phyloP scores from a whole-genome alignment of 1,140 invertebrate species.

The Ceratoteleas bidentatus region DNA sequence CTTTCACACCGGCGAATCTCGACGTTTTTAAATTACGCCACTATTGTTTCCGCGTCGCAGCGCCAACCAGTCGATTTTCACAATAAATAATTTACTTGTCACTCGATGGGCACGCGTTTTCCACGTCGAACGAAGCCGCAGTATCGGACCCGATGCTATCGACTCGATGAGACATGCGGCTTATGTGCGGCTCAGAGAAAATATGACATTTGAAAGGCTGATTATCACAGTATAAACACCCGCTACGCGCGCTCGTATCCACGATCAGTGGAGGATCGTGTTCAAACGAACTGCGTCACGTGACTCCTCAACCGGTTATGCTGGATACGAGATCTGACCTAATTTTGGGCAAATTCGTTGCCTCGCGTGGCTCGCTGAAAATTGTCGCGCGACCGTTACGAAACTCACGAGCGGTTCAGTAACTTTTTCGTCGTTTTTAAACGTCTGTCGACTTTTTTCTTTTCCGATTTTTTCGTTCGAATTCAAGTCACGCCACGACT shows the following conservation, averaged over 20 bases:
- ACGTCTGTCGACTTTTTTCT: too few species aligned
- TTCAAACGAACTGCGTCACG: slow-evolving; percentile 54
- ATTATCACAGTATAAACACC: slow-evolving; percentile 66
- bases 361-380: neutral
- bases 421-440: too few species aligned
- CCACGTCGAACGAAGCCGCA: neutral
- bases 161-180: slow-evolving; percentile 32
- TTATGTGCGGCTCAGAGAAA: slow-evolving; percentile 45
- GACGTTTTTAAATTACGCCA: slow-evolving; percentile 30
- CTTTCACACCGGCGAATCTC: too few species aligned
- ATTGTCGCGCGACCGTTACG: neutral
- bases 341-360: slow-evolving; percentile 47
- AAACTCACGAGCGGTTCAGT: too few species aligned
- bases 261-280: slow-evolving; percentile 58
- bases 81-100: slow-evolving; percentile 40
- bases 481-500: too few species aligned
- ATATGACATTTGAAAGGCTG: slow-evolving; percentile 64
- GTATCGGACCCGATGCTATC: slow-evolving; percentile 1
- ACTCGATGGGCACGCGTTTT: slow-evolving; percentile 29
- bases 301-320: slow-evolving; percentile 62
- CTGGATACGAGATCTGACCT: slow-evolving; percentile 53
- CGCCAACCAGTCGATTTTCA: slow-evolving; percentile 21
- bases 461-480: too few species aligned
- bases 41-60: slow-evolving; percentile 17
- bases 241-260: slow-evolving; percentile 50